Percentiles rank a stretch among this genome's conserved stretches.
Evolutionary conservation across 2,113 vertebrate genomes (phyloP).

Genomic region (Bostrychus sinensis): DNA sequence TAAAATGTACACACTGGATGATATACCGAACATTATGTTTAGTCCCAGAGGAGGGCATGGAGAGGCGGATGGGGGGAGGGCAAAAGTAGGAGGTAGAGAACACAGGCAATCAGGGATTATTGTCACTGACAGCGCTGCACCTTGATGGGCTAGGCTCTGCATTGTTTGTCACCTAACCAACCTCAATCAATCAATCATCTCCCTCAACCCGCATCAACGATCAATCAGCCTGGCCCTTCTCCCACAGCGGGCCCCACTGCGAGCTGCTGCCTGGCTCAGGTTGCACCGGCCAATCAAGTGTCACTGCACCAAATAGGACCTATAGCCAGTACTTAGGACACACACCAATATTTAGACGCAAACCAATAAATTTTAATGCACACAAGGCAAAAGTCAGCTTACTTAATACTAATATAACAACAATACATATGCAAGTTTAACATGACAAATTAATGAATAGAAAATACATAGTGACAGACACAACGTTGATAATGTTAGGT

Average conservation of each 20-base stretch:
- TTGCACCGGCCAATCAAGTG: constrained; percentile 65
- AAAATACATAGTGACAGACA: no score
- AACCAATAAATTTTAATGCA: constrained; percentile 49
- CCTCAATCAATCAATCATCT: constrained; percentile 83
- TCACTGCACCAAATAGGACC: constrained; percentile 43
- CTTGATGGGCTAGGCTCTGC: constrained; percentile 71
- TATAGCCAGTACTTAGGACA: constrained; percentile 45
- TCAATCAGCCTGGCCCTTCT: constrained; percentile 67
- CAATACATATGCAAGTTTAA: constrained; percentile 68
- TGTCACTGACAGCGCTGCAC: constrained; percentile 78
- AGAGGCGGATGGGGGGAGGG: not conserved
- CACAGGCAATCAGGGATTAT: constrained; percentile 72
- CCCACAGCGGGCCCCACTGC: constrained; percentile 47
- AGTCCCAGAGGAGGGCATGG: constrained; percentile 42
- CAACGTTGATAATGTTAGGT: constrained; percentile 27
- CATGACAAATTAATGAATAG: constrained; percentile 45
- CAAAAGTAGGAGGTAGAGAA: constrained; percentile 10
- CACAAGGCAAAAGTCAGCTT: constrained; percentile 35
- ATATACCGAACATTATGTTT: constrained; percentile 16
- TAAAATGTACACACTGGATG: not conserved
- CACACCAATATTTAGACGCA: constrained; percentile 57
- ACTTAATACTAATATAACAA: constrained; percentile 36
- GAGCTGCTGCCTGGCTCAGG: constrained; percentile 47
- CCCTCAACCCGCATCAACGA: constrained; percentile 65
- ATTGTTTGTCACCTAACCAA: constrained; percentile 80